Evolutionary conservation across 2,888 invertebrate genomes (phyloP).

Genomic region (Panzeria rudis): DNA sequence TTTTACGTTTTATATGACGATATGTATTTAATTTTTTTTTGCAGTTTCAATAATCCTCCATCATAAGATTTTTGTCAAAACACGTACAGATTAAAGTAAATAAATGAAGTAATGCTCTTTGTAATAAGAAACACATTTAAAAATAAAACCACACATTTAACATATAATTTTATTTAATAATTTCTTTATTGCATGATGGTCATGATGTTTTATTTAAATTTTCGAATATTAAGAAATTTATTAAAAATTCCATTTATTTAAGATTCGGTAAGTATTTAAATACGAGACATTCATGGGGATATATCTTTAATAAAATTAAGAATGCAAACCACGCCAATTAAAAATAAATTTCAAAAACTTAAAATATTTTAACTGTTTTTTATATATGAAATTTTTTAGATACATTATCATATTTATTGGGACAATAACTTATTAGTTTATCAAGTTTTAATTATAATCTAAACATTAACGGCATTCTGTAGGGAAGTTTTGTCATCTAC

Average conservation of each 20-base stretch:
- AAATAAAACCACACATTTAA: too few relatives aligned
- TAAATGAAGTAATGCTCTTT: too few relatives aligned
- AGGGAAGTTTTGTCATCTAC: constrained; percentile 81
- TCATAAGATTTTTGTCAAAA: too few relatives aligned
- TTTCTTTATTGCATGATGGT: constrained; percentile 15
- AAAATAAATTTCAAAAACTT: constrained; percentile 17
- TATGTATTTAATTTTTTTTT: too few relatives aligned
- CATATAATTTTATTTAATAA: background rate
- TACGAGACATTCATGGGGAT: constrained; percentile 4
- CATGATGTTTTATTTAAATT: constrained; percentile 8
- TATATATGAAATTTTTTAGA: background rate
- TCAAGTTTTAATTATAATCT: constrained; percentile 36
- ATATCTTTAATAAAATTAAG: constrained; percentile 9
- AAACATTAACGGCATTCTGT: constrained; percentile 83
- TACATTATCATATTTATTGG: constrained; percentile 1
- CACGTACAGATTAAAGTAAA: too few relatives aligned
- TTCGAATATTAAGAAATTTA: constrained; percentile 30
- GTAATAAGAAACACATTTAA: too few relatives aligned
- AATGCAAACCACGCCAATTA: constrained; percentile 47
- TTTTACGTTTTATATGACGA: too few relatives aligned
- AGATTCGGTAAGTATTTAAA: constrained; percentile 29
- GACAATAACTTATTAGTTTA: constrained; percentile 7
- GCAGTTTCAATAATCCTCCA: too few relatives aligned
- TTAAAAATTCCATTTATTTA: constrained; percentile 36
- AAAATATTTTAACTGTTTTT: background rate